Evolutionary conservation across 35 echinoderm and acorn worm species (phyloP), one percentile per base, ranked within the genome.

Genomic region (Stichopus chloronotus): DNA sequence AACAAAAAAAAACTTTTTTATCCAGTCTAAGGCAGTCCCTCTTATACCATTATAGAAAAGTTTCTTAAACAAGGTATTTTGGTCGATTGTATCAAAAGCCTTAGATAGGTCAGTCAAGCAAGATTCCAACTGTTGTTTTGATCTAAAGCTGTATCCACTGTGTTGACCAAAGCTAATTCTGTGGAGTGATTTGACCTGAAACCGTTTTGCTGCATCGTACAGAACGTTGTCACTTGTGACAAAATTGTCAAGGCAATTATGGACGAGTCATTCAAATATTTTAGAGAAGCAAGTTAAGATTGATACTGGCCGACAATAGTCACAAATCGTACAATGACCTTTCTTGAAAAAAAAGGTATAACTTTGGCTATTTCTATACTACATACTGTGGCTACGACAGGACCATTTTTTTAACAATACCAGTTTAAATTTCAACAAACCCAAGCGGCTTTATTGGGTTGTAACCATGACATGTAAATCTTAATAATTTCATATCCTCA

Each of bases 381-480:
- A n/a, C n/a, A n/a, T n/a, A n/a, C n/a, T 65, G 11, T 65, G 19
- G 9, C 11, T 65, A 65, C 19, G 19, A 65, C 0, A 65, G 11
- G 19, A 4, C 8, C 17, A 16, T 65, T 65, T 43, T 65, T 19
- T 65, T 65, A 65, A 65, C 61, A 65, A 81, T 52, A 43, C 78
- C 78, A 52, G 17, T n/a, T 25, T 81, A 52, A 43, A 81, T 52
- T 52, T 0, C 0, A 81, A 52, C 78, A 81, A 81, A 81, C 13
- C 21, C 78, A 22, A 22, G 2, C 78, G 14, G 24, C 78, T 25
- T 81, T 81, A 25, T 22, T 81, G 8, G 78, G 78, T 25, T 81
- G 21, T 81, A 81, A 81, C 9, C 78, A 81, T 52, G 78, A 81
- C 80, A 83, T 55, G 25, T 23, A 83, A 55, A 83, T 30, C 19